Evolutionary conservation across 2,797 vertebrate species (phyloP), one percentile per base, ranked within the genome.

Genomic region (Enteromius afrohamiltoni): DNA sequence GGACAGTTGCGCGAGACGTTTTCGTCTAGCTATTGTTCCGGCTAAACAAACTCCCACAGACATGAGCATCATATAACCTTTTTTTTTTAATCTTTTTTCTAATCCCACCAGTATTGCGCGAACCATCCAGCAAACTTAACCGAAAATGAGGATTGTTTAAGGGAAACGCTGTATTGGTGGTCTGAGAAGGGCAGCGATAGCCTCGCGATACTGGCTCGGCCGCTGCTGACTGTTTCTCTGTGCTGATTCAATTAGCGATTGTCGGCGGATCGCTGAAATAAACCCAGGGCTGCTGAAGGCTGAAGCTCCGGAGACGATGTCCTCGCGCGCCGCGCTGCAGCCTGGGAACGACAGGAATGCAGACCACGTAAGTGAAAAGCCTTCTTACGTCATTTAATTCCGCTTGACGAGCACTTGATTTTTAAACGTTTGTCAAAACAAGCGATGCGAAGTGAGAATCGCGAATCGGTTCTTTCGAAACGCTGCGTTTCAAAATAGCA

Each of bases 341-440:
- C 92, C 95, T 31, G 96, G 96, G 86, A 96, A 93, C 91, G 96
- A 97, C 88, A 92, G 96, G 90, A 96, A 95, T 89, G 91, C 95
- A 85, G 96, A 97, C 85, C 92, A 96, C 89, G 96, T 97, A 95
- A 96, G 96, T 96, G 17, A 26, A 88, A 68, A 60, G 14, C 49
- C 34, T 60, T 51, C 65, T 60, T 77, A 79, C 74, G 82, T 79
- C 75, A 53, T 62, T 29, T 37, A 23, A 55, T 47, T 82, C 21
- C 69, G 31, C 23, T 67, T 23, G 77, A 37, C 42, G 6, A 47
- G 5, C 11, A 3, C 31, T 26, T 23, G 31, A 16, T 70, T 42
- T 3, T 42, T 1, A 5, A 19, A 45, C 42, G 80, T 31, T 58
- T 68, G 45, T 77, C n/a, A 55, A 58, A 77, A 37, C 7, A 11